Evolutionary conservation across 2,797 vertebrate genomes (phyloP).

Genomic region (Echiichthys vipera): DNA sequence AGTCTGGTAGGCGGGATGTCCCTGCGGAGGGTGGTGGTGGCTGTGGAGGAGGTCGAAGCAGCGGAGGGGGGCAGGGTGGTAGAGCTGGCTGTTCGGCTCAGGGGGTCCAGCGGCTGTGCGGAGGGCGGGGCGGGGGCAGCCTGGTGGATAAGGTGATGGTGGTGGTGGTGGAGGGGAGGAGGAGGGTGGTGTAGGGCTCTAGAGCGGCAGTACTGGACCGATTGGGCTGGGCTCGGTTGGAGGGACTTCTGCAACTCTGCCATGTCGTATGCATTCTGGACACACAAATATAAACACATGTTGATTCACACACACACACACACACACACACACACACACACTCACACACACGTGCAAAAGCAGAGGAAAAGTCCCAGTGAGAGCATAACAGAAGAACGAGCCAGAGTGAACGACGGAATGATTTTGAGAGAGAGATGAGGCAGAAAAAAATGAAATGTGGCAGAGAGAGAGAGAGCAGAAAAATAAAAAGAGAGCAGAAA

Average conservation of each 20-base stretch:
- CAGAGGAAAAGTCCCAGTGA: not conserved
- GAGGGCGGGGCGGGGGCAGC: constrained; percentile 40
- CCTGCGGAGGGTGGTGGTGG: constrained; percentile 70
- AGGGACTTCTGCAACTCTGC: constrained; percentile 92
- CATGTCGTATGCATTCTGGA: constrained; percentile 91
- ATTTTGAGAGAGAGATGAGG: constrained; percentile 15
- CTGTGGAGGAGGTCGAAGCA: constrained; percentile 58
- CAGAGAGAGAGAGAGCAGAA: constrained; percentile 32
- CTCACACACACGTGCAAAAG: not conserved
- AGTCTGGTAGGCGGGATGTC: constrained; percentile 70
- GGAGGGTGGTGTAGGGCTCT: constrained; percentile 75
- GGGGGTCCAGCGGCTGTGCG: constrained; percentile 55
- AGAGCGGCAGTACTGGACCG: constrained; percentile 82
- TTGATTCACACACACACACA: not conserved
- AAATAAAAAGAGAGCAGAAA: constrained; percentile 54
- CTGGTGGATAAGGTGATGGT: constrained; percentile 73
- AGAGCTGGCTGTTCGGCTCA: constrained; percentile 74
- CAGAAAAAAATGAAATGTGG: constrained; percentile 49
- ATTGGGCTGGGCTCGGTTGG: constrained; percentile 87
- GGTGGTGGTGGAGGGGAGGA: constrained; percentile 65
- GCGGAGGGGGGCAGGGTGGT: constrained; percentile 55
- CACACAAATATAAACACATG: not conserved
- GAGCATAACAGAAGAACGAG: not conserved
- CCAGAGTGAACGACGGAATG: not conserved
- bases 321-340: not conserved